phyloP scores from a whole-genome alignment of 1,140 invertebrate species.

The Trichonephila clavata region DNA sequence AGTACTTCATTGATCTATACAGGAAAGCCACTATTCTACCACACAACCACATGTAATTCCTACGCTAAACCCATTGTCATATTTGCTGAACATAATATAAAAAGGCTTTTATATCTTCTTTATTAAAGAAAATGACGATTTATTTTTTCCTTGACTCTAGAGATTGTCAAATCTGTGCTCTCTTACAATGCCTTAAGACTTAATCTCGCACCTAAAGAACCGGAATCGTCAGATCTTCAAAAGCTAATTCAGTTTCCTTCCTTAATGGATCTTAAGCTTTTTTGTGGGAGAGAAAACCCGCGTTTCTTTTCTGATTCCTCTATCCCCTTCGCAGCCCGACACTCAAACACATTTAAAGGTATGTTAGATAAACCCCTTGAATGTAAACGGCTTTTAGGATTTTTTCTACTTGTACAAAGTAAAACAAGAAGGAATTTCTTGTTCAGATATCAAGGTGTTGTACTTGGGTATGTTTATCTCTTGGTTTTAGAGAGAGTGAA shows the following conservation, averaged over 20 bases:
- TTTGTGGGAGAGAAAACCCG: not conserved
- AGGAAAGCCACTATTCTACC: no score
- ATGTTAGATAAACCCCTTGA: constrained; percentile 55
- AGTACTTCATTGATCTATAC: no score
- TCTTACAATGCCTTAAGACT: not conserved
- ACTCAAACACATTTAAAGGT: constrained; percentile 20
- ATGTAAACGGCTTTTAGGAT: constrained; percentile 58
- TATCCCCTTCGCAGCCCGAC: not conserved
- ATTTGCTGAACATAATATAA: not conserved
- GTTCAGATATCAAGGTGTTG: not conserved
- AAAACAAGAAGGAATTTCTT: constrained; percentile 27
- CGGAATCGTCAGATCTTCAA: constrained; percentile 51
- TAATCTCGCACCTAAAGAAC: constrained; percentile 46
- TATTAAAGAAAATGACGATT: not conserved
- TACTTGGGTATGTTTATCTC: not conserved
- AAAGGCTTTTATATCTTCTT: not conserved
- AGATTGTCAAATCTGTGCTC: not conserved
- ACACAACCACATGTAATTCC: no score
- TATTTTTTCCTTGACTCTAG: not conserved
- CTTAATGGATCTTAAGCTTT: constrained; percentile 60
- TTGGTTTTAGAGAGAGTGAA: not conserved
- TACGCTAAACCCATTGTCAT: not conserved
- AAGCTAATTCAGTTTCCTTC: constrained; percentile 69
- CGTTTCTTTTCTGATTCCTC: not conserved
- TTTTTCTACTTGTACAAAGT: constrained; percentile 3